phyloP scores from a whole-genome alignment of 2,888 invertebrate species.

The Euphydryas editha region DNA sequence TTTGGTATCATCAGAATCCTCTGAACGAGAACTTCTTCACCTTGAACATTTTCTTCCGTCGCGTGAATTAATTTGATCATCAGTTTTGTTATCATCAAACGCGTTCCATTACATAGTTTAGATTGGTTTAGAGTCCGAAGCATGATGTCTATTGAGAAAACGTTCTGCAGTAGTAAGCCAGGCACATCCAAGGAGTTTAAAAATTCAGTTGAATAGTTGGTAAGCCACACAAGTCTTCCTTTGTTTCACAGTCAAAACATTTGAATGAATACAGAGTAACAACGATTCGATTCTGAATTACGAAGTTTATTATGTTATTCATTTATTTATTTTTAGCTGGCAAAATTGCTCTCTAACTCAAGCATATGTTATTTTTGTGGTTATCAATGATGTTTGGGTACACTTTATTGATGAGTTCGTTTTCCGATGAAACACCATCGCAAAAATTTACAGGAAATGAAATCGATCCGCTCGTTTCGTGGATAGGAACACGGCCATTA shows the following conservation, averaged over 20 bases:
- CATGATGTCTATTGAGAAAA: slow-evolving; percentile 43
- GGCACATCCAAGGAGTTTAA: slow-evolving; percentile 50
- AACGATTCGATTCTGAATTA: no score
- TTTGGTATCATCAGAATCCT: slow-evolving; percentile 47
- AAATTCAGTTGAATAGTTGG: no score
- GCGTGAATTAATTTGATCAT: no score
- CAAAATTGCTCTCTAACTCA: slow-evolving; percentile 45
- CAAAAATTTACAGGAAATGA: slow-evolving; percentile 40
- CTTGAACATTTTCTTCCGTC: slow-evolving; percentile 49
- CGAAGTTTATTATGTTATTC: slow-evolving; percentile 45
- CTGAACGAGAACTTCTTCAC: slow-evolving; percentile 49
- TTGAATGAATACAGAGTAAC: no score
- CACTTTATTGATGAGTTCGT: no score
- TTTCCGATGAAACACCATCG: slow-evolving; percentile 29
- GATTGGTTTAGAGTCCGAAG: no score
- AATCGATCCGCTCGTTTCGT: slow-evolving; percentile 40
- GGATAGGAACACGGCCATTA: slow-evolving; percentile 44
- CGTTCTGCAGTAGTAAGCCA: slow-evolving; percentile 49
- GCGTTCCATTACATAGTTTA: no score
- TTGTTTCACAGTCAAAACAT: no score
- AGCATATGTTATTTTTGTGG: slow-evolving; percentile 43
- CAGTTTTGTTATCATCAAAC: no score
- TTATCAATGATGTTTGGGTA: slow-evolving; percentile 48
- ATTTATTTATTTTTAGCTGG: slow-evolving; percentile 41
- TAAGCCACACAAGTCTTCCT: no score